Evolutionary conservation across 2,888 invertebrate genomes (phyloP).

Genomic region (Subacronicta megacephala): DNA sequence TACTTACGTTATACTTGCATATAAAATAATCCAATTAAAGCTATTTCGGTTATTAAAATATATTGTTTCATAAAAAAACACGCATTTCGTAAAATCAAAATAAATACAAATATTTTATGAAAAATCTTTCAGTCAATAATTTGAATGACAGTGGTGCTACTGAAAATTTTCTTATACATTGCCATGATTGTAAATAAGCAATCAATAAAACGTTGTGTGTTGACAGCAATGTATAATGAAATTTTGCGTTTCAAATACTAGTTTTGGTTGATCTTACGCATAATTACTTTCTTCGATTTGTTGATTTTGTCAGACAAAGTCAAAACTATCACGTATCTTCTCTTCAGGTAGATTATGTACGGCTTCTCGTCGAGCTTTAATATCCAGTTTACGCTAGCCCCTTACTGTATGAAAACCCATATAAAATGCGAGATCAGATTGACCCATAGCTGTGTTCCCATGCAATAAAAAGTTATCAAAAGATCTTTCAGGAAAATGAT

Average conservation of each 20-base stretch:
- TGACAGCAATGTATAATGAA: conserved; percentile 44
- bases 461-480: too few relatives aligned
- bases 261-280: conserved; percentile 2
- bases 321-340: too few relatives aligned
- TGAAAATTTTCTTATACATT: conserved; percentile 21
- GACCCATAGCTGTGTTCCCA: too few relatives aligned
- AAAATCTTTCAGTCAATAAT: conserved; percentile 35
- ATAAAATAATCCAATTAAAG: conserved; percentile 11
- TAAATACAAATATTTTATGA: conserved; percentile 18
- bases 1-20: conserved; percentile 15
- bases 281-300: neutral
- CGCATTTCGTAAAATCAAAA: conserved; percentile 2
- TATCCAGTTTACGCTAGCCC: too few relatives aligned
- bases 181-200: conserved; percentile 25
- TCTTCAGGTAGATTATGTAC: too few relatives aligned
- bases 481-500: too few relatives aligned
- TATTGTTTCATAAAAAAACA: conserved; percentile 6
- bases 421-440: too few relatives aligned
- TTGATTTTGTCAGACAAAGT: too few relatives aligned
- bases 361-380: too few relatives aligned
- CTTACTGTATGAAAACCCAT: too few relatives aligned
- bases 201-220: conserved; percentile 2
- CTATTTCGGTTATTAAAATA: conserved; percentile 4
- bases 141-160: conserved; percentile 10
- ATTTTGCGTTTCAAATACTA: conserved; percentile 23